Evolutionary conservation across 2,113 vertebrate genomes (phyloP).

Genomic region (Eptesicus fuscus): DNA sequence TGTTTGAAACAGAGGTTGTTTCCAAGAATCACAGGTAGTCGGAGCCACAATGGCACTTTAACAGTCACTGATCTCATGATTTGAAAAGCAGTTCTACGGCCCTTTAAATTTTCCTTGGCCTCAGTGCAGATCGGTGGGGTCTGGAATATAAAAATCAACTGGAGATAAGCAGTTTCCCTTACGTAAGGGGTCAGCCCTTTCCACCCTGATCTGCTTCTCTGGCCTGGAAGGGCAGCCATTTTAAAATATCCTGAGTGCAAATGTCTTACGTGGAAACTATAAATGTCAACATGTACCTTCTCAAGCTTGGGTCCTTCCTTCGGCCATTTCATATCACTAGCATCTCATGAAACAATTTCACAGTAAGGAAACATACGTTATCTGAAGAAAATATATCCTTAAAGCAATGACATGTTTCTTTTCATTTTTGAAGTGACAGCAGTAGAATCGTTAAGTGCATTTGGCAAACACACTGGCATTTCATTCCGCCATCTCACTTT

Average conservation of each 20-base stretch:
- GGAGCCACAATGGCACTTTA: not conserved
- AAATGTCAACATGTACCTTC: not conserved
- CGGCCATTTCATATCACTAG: constrained; percentile 28
- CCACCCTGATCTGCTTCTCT: not conserved
- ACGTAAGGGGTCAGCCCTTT: not conserved
- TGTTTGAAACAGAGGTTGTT: not conserved
- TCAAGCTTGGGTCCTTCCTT: not conserved
- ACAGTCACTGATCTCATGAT: not conserved
- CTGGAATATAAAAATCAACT: not conserved
- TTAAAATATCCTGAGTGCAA: not conserved
- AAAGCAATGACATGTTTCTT: not conserved
- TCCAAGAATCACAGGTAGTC: constrained; percentile 20
- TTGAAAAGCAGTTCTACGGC: not conserved
- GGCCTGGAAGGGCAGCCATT: not conserved
- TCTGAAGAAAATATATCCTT: not conserved
- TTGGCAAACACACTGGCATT: not conserved
- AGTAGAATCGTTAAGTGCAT: not conserved
- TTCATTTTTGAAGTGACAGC: constrained; percentile 7
- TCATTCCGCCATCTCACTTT: not conserved
- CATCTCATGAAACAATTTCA: constrained; percentile 11
- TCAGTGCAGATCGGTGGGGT: not conserved
- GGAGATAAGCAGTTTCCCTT: not conserved
- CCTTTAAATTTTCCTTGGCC: not conserved
- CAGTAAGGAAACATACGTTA: not conserved
- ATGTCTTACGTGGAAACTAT: not conserved